Evolutionary conservation across 2,797 vertebrate species (phyloP), one percentile per base, ranked within the genome.

Genomic region (Myripristis murdjan): DNA sequence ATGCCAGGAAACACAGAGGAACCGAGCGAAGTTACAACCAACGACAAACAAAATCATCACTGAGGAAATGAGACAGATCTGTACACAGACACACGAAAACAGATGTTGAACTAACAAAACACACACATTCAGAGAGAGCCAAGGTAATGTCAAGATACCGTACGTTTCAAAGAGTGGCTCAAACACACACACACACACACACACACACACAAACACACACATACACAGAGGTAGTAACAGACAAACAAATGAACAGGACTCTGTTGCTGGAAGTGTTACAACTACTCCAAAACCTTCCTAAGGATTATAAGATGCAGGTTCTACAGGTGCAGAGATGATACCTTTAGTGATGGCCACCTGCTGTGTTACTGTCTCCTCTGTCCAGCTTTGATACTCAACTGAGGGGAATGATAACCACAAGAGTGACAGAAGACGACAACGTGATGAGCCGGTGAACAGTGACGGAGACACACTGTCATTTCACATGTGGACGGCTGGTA

Each of bases 311-410:
- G 56, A 20, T 5, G 7, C 28, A 15, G 12, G 37, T 2, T 11
- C 37, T 39, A 39, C 37, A 15, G 14, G n/a, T 49, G n/a, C 49
- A 69, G 53, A n/a, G n/a, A n/a, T n/a, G n/a, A 86, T 95, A 95
- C 94, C 93, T 95, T 62, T 64, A 46, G 72, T 44, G 31, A 70
- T 61, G 66, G 87, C 86, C 66, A 93, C 77, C 77, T 92, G 82
- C 60, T 92, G 84, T 54, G 83, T 85, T 77, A 90, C 43, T 2
- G 61, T 89, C 81, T 94, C 92, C 77, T 93, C 91, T 62, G 81
- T 86, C 91, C 93, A 88, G 82, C 87, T 93, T 81, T 92, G 80
- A 89, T 71, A 88, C 74, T 93, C 92, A 39, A 89, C 85, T 91
- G 76, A 83, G 87, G 76, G 37, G 18, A n/a, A 70, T 31, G 76